Base-by-base conservation (phyloP, 2,797 vertebrate species). In the Silurus aristotelis region DNA sequence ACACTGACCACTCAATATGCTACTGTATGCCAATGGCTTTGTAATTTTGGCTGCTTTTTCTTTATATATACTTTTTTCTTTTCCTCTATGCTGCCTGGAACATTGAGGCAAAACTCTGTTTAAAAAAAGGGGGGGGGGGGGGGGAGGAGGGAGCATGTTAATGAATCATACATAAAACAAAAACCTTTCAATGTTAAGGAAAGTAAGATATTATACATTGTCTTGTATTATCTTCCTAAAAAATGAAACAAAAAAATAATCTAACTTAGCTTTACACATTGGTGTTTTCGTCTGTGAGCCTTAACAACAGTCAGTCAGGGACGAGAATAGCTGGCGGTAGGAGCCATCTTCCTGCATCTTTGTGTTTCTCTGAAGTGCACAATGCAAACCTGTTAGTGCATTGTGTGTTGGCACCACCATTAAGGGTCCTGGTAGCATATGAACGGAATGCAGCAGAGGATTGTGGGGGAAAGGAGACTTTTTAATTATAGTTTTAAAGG, bases 161-260 rank as follows among this genome's bases (percentile, higher is more conserved):
- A 91, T 92, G 92, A 89, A 91, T 91, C 77, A 89, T 82, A 31
- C n/a, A 14, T 48, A 48, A 82, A 83, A 73, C 83, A 85, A 89
- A 90, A 87, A 86, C 89, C 89, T 89, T 87, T 94, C 89, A 89
- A 89, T 91, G 92, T 92, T 92, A 93, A 91, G 93, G 93, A 92
- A 93, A 92, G 91, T 92, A 93, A 95, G 94, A 95, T 93, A 94
- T 92, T 94, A 90, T 93, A 92, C 78, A 80, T 81, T 91, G 90
- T 71, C 89, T 88, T 86, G 83, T 80, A 89, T 93, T 92, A 93
- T 92, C 89, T 92, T 87, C 89, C 86, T 91, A 92, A 95, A 94
- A 90, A 66, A 92, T 93, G 72, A 43, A 55, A 86, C 6, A 9
- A 55, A 25, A 13, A 56, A 76, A 75, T 6, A 31, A 12, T 7